Base-by-base conservation (phyloP, 2,888 invertebrate species). In the Physocephala rufipes region DNA sequence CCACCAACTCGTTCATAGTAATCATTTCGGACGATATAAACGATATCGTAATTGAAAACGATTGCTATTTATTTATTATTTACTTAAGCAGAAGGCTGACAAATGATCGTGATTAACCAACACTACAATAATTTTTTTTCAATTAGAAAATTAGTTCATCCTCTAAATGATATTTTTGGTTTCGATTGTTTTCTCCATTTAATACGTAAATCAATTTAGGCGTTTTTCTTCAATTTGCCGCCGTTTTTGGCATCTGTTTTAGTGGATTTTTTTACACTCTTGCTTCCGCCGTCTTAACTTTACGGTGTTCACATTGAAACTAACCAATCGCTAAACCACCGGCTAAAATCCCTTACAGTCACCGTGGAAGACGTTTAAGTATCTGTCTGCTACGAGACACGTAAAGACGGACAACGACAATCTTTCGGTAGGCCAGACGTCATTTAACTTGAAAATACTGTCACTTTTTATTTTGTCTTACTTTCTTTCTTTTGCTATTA, bases 1-100 rank as follows among this genome's bases (percentile, higher is more conserved):
- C 86, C 81, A 86, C 84, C 71, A 86, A 76, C 72, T 86, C 86
- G 78, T 85, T 86, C 85, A 86, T 86, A 68, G 85, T 83, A 73
- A 86, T 81, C 85, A 85, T 85, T 66, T 80, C 79, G 61, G 53
- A 28, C 5, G 2, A 51, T 19, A 5, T 53, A 7, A 1, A 21
- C 53, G 19, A 19, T 53, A 5, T 53, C 2, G 53, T 36, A 36
- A n/a, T n/a, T 36, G 36, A 36, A 9, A 36, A 36, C 5, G 36
- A 7, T 36, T 4, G 9, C 21, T 26, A 53, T 53, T 2, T 53
- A 9, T 26, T 9, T n/a, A n/a, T n/a, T n/a, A n/a, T n/a, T n/a
- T n/a, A n/a, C n/a, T n/a, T n/a, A n/a, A n/a, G n/a, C n/a, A 36
- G 9, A 36, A 9, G 36, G 36, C 36, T 9, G 9, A n/a, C n/a